phyloP scores from a whole-genome alignment of 2,888 invertebrate genomes.

The Callinectes sapidus region DNA sequence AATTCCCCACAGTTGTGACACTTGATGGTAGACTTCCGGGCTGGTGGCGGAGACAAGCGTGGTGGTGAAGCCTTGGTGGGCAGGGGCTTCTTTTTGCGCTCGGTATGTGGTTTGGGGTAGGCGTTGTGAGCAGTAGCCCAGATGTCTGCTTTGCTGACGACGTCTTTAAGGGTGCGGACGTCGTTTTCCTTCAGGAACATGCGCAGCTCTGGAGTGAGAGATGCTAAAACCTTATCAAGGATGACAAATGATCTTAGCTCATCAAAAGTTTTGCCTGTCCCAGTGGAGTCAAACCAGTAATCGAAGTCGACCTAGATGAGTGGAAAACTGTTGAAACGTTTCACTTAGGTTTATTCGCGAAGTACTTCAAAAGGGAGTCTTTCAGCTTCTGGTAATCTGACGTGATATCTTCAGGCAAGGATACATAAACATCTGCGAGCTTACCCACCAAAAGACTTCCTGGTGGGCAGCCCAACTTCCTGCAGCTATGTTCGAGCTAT shows the following conservation, averaged over 20 bases:
- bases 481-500: background rate
- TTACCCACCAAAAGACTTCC: slow-evolving; percentile 1
- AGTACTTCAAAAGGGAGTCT: background rate
- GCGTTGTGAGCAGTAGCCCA: slow-evolving; percentile 46
- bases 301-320: background rate
- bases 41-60: too few relatives aligned
- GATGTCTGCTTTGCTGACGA: slow-evolving; percentile 20
- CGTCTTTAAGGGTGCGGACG: background rate
- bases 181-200: slow-evolving; percentile 37
- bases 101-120: background rate
- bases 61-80: too few relatives aligned
- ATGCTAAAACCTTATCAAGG: slow-evolving; percentile 8
- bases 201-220: slow-evolving; percentile 26
- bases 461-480: background rate
- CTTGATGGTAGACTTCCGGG: too few relatives aligned
- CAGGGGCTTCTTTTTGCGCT: background rate
- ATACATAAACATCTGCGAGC: background rate
- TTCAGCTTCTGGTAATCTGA: background rate
- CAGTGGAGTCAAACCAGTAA: background rate
- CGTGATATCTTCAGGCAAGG: background rate
- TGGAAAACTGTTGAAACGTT: slow-evolving; percentile 34
- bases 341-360: background rate
- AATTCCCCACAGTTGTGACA: too few relatives aligned
- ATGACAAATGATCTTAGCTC: slow-evolving; percentile 3
- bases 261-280: background rate